These are phyloP conservation scores for Nemotelus nigrinus DNA, from an alignment of 2,888 invertebrate species.

Conservation along the genomic window DNA sequence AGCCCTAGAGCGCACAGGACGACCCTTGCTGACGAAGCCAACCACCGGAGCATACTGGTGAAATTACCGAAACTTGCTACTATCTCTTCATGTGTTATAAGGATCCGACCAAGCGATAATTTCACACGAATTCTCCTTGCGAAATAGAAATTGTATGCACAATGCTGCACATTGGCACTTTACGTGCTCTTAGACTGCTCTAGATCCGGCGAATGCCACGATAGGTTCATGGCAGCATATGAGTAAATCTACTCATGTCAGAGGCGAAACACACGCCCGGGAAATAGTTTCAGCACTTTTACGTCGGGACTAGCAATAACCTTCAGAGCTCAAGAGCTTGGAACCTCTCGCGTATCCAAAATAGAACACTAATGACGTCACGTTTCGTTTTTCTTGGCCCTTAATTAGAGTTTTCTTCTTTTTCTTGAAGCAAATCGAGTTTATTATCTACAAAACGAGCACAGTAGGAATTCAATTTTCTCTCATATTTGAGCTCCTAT, in stretches of 20 bases:
- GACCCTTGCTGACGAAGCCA: constrained; percentile 2
- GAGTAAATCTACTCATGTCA: constrained; percentile 19
- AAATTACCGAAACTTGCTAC: not conserved
- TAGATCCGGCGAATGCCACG: not conserved
- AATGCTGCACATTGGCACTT: constrained; percentile 31
- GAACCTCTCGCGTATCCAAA: constrained; percentile 30
- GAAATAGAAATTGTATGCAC: constrained; percentile 38
- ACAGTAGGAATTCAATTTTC: constrained; percentile 15
- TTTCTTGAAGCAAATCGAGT: constrained; percentile 23
- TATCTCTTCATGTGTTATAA: constrained; percentile 33
- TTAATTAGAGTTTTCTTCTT: constrained; percentile 47
- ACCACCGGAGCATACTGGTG: not conserved
- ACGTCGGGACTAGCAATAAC: constrained; percentile 1
- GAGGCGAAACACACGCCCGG: constrained; percentile 38
- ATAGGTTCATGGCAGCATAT: not conserved
- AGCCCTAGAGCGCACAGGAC: not conserved
- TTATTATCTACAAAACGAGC: constrained; percentile 18
- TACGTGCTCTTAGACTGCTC: not conserved
- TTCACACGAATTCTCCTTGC: constrained; percentile 47
- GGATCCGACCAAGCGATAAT: constrained; percentile 48
- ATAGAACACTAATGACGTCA: constrained; percentile 50
- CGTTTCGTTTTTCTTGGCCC: constrained; percentile 45
- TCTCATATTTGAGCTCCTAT: not conserved
- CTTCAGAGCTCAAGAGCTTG: constrained; percentile 1
- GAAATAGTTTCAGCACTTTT: not conserved